Evolutionary conservation across 1,140 invertebrate genomes (phyloP), one percentile per base, ranked within the genome.

Genomic region (Littorina saxatilis): DNA sequence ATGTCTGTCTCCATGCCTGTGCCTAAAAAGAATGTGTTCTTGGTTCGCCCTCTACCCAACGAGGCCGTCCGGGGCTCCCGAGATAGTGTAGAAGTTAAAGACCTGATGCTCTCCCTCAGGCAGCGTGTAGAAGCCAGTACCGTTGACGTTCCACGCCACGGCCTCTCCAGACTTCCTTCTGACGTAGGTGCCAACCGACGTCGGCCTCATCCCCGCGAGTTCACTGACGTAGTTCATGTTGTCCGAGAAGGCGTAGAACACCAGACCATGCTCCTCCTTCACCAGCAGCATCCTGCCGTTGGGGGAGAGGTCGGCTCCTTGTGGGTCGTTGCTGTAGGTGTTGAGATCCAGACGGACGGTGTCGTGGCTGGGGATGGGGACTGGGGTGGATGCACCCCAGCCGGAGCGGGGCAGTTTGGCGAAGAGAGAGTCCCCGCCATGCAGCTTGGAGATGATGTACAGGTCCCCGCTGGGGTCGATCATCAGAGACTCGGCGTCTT

Each of bases 401-500:
- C 83, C 87, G 32, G 37, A 68, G 23, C 20, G 40, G 1, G 88
- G 86, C 0, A 90, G 66, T 39, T 85, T 83, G 40, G 85, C 86
- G 39, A 88, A 70, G 35, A 81, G 79, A 4, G 79, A 79, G 39
- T 84, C 82, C 0, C 84, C 84, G 0, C 61, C 75, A 23, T 32
- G 73, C 2, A 85, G 84, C 75, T 88, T 90, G 52, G 90, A 88
- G 20, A 88, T 80, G 15, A 89, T 43, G 74, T 86, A 89, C 1
- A 89, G 80, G 35, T 87, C 83, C 0, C 82, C 88, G 20, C 74
- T 37, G 0, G 80, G 83, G 37, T 85, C 86, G 2, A 88, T 85
- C 83, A 89, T 84, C 35, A 88, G 52, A 15, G 87, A 85, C 81
- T 89, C 86, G 75, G 84, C 85, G 40, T 89, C 84, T n/a, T 82